These are phyloP conservation scores for Hemiprocne comata DNA, from an alignment of 2,113 vertebrate genomes.

Conservation along the genomic window DNA sequence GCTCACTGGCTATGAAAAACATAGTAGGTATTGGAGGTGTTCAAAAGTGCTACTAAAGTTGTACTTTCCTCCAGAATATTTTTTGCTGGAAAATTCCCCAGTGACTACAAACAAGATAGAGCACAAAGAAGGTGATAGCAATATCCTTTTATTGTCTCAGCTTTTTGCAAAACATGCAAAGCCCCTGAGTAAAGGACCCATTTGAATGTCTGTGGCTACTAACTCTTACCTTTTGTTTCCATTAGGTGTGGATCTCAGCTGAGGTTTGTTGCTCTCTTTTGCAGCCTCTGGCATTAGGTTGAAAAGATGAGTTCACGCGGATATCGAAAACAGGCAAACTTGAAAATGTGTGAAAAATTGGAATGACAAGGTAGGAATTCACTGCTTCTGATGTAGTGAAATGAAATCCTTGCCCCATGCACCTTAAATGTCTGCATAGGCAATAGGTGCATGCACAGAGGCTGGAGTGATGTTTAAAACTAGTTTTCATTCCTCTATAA, in stretches of 20 bases:
- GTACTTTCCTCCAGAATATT: background rate
- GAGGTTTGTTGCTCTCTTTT: background rate
- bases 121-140: background rate
- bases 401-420: constrained; percentile 24
- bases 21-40: background rate
- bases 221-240: constrained; percentile 25
- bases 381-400: constrained; percentile 14
- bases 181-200: background rate
- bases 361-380: constrained; percentile 10
- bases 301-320: background rate
- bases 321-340: constrained; percentile 4
- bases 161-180: constrained; percentile 4
- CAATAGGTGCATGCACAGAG: background rate
- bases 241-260: background rate
- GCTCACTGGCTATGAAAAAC: background rate
- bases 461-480: constrained; percentile 15
- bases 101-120: background rate
- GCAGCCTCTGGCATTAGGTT: background rate
- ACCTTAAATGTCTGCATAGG: background rate
- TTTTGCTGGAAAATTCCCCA: background rate
- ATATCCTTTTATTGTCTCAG: background rate
- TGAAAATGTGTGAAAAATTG: constrained; percentile 37
- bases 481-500: constrained; percentile 1
- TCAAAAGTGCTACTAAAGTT: background rate
- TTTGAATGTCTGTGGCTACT: constrained; percentile 14